Evolutionary conservation across 2,113 vertebrate genomes (phyloP).

Genomic region (Dryoscopus gambensis): DNA sequence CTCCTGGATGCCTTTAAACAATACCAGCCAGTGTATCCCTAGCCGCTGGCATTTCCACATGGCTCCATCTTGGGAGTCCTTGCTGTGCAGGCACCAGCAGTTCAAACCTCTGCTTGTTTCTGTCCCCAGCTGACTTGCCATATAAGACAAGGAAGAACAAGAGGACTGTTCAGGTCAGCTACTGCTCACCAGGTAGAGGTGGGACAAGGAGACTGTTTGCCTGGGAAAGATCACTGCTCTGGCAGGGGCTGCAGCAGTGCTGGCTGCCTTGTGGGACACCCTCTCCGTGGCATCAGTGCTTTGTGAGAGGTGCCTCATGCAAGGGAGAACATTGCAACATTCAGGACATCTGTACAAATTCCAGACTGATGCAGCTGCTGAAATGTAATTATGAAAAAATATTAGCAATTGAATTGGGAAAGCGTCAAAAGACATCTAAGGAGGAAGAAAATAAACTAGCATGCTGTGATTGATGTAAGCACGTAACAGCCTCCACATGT

Average conservation of each 20-base stretch:
- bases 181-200: fast-evolving
- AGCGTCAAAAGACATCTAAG: neutral
- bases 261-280: slow-evolving; percentile 66
- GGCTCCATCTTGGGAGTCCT: neutral
- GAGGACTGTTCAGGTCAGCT: neutral
- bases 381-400: neutral
- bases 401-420: neutral
- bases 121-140: neutral
- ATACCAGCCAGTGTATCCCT: neutral
- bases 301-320: neutral
- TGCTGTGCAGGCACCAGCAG: neutral
- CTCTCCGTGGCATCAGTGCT: slow-evolving; percentile 57
- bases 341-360: neutral
- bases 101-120: neutral
- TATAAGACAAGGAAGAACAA: neutral
- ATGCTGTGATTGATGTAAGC: neutral
- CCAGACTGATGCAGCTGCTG: neutral
- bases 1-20: neutral
- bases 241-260: slow-evolving; percentile 41
- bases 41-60: neutral
- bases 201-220: neutral
- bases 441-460: neutral
- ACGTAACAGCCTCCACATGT: neutral
- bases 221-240: slow-evolving; percentile 59
- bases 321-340: neutral